Percentiles rank a stretch among this genome's conserved stretches.
phyloP scores from a whole-genome alignment of 2,797 vertebrate genomes.

The Mus minutoides region DNA sequence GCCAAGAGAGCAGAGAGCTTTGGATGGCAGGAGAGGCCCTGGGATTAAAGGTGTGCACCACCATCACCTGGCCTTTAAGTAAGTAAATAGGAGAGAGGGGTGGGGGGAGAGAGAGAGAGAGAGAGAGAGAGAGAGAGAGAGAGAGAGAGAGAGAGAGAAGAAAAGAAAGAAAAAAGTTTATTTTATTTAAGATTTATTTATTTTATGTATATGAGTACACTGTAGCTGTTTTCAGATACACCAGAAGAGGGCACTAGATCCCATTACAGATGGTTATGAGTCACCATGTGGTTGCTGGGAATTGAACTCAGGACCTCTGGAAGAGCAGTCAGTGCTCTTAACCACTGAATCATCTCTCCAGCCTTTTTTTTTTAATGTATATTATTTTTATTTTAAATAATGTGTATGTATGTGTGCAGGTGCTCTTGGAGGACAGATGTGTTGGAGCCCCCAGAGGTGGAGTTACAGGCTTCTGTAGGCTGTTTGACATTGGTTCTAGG shows the following conservation, averaged over 20 bases:
- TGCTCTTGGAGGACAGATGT: background rate
- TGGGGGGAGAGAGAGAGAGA: background rate
- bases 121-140: background rate
- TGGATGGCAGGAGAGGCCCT: background rate
- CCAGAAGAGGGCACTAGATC: too few species aligned
- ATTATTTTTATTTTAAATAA: background rate
- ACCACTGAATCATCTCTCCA: too few species aligned
- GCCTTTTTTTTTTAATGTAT: too few species aligned
- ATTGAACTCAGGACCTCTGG: too few species aligned
- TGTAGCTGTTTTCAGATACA: too few species aligned
- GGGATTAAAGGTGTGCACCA: background rate
- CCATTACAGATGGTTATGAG: too few species aligned
- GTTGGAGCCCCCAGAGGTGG: background rate
- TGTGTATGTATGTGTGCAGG: background rate
- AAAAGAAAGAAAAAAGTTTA: background rate
- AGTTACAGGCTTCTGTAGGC: background rate
- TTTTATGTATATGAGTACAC: too few species aligned
- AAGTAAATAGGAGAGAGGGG: too few species aligned
- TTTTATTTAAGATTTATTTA: background rate
- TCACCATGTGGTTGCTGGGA: too few species aligned
- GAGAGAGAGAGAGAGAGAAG: too few species aligned
- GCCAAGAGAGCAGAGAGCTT: constrained; percentile 21
- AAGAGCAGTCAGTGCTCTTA: too few species aligned
- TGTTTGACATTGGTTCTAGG: background rate
- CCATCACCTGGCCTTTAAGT: background rate